Base-by-base conservation (phyloP, 2,888 invertebrate species). In the Fragum whitleyi region DNA sequence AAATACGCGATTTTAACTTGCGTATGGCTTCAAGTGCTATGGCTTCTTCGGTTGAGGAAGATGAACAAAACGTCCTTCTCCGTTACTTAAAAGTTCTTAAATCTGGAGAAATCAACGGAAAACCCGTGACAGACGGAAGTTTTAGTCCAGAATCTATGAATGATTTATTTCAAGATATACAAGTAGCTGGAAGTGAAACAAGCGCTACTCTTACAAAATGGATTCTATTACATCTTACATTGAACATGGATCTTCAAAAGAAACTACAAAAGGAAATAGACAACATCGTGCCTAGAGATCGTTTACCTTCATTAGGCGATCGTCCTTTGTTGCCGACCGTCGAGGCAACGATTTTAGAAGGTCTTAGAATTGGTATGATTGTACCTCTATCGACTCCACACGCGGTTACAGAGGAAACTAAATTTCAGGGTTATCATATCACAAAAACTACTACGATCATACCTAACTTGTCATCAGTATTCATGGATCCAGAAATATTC, bases 391-490 rank as follows among this genome's bases (percentile, higher is more conserved):
- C 76, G 0, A 16, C 75, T 26, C 80, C 80, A 28, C 83, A 76
- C 55, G 55, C 79, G 6, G 87, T 86, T 14, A 65, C 78, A 7
- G n/a, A 83, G 26, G 92, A 92, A 47, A 84, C 90, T 16, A 74
- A 55, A 0, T 81, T 92, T 28, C 76, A 83, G 5, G 92, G 91
- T 21, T 92, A 88, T 65, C 76, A 77, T 6, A 91, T 94, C 47
- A 92, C 93, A 19, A 87, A 87, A 61, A 88, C 85, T 19, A 80
- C 88, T 2, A 73, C 84, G 6, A 79, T 89, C 16, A 42, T 90
- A 2, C 77, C 87, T 7, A 91, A 90, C 73, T 51, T 91, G 23
- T 79, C 86, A 42, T 87, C 90, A 14, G 87, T 90, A 9, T 78
- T 87, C 19, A 62, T 28, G 28, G 32, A 62, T 19, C 36, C 62